A percentile compares a stretch with the other conserved stretches of the same genome.
phyloP scores from a whole-genome alignment of 2,888 invertebrate species.

The Saturnia japonica region DNA sequence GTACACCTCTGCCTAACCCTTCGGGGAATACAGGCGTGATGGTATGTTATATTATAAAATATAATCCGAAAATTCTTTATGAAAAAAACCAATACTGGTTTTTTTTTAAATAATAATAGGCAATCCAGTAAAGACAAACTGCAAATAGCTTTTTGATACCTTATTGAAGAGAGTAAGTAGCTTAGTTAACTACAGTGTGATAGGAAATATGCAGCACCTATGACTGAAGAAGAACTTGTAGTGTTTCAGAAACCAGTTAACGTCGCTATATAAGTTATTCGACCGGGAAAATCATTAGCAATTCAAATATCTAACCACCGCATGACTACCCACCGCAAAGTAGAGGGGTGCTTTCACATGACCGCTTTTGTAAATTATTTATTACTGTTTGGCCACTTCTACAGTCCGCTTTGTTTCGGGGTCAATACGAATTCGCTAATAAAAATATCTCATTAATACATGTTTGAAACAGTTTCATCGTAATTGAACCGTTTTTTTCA shows the following conservation, averaged over 20 bases:
- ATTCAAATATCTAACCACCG: conserved; percentile 75
- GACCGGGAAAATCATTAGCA: conserved; percentile 71
- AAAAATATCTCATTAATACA: conserved; percentile 43
- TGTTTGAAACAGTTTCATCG: conserved; percentile 24
- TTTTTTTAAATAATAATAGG: background rate
- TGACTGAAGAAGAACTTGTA: conserved; percentile 43
- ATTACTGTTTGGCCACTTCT: conserved; percentile 72
- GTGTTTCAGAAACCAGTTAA: conserved; percentile 61
- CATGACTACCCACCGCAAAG: conserved; percentile 57
- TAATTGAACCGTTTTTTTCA: background rate
- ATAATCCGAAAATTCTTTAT: no score
- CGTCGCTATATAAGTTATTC: conserved; percentile 63
- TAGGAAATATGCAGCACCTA: conserved; percentile 28
- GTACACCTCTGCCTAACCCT: no score
- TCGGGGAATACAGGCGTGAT: no score
- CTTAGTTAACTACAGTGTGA: background rate
- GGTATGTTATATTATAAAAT: no score
- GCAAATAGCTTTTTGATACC: background rate
- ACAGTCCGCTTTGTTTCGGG: conserved; percentile 65
- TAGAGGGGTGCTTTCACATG: conserved; percentile 70
- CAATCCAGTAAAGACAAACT: no score
- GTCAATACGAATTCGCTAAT: conserved; percentile 55
- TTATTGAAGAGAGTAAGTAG: background rate
- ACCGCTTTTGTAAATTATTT: conserved; percentile 77
- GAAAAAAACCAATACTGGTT: background rate